A percentile compares a stretch with the other conserved stretches of the same genome.
Conservation (phyloP, 2,888 invertebrate species). For the Beris chalybata region DNA sequence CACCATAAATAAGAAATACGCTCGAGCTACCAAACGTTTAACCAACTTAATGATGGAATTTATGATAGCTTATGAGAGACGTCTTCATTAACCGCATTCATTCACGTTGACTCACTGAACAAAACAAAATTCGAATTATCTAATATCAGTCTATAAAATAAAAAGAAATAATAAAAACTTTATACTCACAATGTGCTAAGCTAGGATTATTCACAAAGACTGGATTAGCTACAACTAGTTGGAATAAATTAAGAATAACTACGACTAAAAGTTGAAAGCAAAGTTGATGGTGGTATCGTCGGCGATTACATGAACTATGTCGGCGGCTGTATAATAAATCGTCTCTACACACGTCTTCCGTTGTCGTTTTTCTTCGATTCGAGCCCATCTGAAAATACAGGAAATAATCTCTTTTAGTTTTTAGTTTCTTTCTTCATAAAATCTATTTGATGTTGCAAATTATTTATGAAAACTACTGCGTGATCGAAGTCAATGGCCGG, state of each 20-base stretch:
- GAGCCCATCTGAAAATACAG: conserved; percentile 35
- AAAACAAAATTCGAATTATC: background rate
- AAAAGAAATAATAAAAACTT: too few relatives aligned
- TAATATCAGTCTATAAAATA: background rate
- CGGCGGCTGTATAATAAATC: background rate
- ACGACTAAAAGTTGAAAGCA: conserved; percentile 32
- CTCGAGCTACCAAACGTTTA: too few relatives aligned
- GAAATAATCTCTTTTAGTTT: background rate
- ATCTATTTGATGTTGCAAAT: background rate
- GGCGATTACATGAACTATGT: conserved; percentile 12
- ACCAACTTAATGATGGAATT: too few relatives aligned
- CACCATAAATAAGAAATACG: too few relatives aligned
- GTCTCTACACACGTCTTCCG: conserved; percentile 2
- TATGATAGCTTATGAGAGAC: too few relatives aligned
- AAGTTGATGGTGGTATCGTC: conserved; percentile 36
- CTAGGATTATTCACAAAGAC: conserved; percentile 57
- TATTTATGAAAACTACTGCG: background rate
- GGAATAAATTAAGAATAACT: conserved; percentile 44
- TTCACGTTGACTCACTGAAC: too few relatives aligned
- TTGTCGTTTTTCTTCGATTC: conserved; percentile 30
- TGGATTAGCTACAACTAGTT: conserved; percentile 48
- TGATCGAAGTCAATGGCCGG: conserved; percentile 24
- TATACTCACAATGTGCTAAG: conserved; percentile 56
- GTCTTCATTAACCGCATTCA: too few relatives aligned
- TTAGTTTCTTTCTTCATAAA: background rate